phyloP scores from a whole-genome alignment of 1,140 invertebrate species.

The Macrotrachela quadricornifera region DNA sequence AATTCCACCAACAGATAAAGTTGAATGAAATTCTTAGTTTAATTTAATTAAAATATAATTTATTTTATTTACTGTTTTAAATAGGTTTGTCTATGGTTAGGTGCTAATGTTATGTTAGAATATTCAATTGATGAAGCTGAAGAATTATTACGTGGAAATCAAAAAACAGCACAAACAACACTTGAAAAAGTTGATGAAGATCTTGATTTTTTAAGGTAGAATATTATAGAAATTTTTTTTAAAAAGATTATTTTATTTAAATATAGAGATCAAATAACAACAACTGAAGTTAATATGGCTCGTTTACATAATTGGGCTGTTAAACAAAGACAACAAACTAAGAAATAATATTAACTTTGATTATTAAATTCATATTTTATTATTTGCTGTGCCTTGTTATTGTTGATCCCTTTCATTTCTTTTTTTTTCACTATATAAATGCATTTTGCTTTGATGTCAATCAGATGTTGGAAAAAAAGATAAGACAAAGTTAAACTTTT shows the following conservation, averaged over 20 bases:
- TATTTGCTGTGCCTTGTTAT: too few species aligned
- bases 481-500: too few species aligned
- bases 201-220: constrained; percentile 8
- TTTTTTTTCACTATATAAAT: too few species aligned
- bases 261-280: constrained; percentile 8
- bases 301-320: constrained; percentile 8
- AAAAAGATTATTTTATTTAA: neutral
- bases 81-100: constrained; percentile 7
- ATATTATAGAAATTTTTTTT: neutral
- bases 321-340: constrained; percentile 1
- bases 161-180: constrained; percentile 1
- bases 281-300: constrained; percentile 8
- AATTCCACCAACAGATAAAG: constrained; percentile 4
- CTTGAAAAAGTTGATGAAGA: constrained; percentile 2
- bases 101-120: constrained; percentile 9
- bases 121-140: constrained; percentile 8
- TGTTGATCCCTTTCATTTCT: too few species aligned
- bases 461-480: too few species aligned
- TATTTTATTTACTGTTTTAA: neutral
- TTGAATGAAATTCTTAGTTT: neutral
- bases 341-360: too few species aligned
- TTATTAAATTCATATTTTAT: too few species aligned
- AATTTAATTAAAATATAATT: neutral
- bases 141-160: constrained; percentile 3
- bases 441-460: too few species aligned